Base-by-base conservation (phyloP, 64 coral and sea anemone species). In the Pocillopora verrucosa region DNA sequence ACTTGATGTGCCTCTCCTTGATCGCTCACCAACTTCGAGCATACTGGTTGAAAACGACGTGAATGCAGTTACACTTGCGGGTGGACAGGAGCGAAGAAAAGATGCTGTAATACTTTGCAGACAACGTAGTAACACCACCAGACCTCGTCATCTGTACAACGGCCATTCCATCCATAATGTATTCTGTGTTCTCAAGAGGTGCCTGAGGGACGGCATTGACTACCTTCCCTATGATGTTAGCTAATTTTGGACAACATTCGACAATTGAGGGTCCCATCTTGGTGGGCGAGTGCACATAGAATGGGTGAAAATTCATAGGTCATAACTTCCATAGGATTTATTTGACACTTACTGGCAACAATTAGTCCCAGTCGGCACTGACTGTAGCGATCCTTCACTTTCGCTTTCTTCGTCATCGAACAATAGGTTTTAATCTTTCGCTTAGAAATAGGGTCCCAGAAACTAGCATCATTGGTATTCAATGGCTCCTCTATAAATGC, bases 71-170 rank as follows among this genome's bases (percentile, higher is more conserved):
- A 76, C 34, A 76, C 74, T 22, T 76, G 74, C 74, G 74, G 36
- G 74, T 76, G 17, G 36, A 76, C 74, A 38, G 34, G 74, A 34
- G 30, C 13, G 36, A 76, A 15, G 74, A 76, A 76, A 38, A 76
- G 60, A 67, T 70, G 83, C 36, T 73, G 83, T 78, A 92, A 62
- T 92, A 92, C 36, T 92, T 60, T 61, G 34, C 36, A 41, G 90
- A 41, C 64, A 92, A 92, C 51, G 91, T 92, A 73, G 37, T 45
- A 13, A 60, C 64, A 57, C 76, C 4, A 35, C 62, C 73, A 13
- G 83, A 92, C 91, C 87, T 92, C 15, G 76, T 77, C 73, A 80
- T 61, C 36, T 92, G 82, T 34, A 92, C 74, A 56, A 92, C 22
- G 16, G 83, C 83, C 83, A 92, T 92, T 60, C 75, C 91, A 92